Evolutionary conservation across 1,140 invertebrate genomes (phyloP), one percentile per base, ranked within the genome.

Genomic region (Hestina assimilis): DNA sequence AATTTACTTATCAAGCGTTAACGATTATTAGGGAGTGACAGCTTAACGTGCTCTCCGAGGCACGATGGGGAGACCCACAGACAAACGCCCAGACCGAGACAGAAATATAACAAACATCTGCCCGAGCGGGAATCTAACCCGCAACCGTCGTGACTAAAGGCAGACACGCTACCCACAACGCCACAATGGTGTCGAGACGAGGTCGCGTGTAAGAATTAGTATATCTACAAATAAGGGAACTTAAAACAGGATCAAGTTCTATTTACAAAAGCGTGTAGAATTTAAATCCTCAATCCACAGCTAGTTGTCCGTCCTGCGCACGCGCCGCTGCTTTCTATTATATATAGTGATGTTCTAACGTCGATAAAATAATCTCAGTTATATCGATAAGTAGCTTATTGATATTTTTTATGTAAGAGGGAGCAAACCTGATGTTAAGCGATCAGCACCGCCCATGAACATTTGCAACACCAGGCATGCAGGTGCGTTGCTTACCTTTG

Each of bases 251-350:
- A 38, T 9, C 12, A 4, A 4, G 5, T 14, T 20, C 9, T 38
- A 38, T 38, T 38, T 38, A 38, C 33, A 38, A 19, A 38, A 38
- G n/a, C 24, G 24, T 7, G 28, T 17, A 26, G 42, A 45, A 28
- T 9, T 33, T 19, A 19, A 38, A 38, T 17, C 33, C 33, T 38
- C 33, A 19, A 33, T 11, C 40, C 12, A 9, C 43, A 31, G 43
- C 41, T 14, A 43, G 3, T 7, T 9, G 24, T 43, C 35, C 14
- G 46, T 33, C 31, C 14, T 41, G 48, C 38, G 48, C 48, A 52
- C 48, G 48, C 48, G 48, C 38, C 48, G 48, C 48, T 38, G 48
- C 48, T 52, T 52, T 52, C 48, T 40, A 42, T 41, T 52, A 15
- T 9, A n/a, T 14, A 1, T 33, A 52, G 48, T 52, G 48, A 52